Conservation (phyloP, 2,113 vertebrate species). For the Bos indicus region DNA sequence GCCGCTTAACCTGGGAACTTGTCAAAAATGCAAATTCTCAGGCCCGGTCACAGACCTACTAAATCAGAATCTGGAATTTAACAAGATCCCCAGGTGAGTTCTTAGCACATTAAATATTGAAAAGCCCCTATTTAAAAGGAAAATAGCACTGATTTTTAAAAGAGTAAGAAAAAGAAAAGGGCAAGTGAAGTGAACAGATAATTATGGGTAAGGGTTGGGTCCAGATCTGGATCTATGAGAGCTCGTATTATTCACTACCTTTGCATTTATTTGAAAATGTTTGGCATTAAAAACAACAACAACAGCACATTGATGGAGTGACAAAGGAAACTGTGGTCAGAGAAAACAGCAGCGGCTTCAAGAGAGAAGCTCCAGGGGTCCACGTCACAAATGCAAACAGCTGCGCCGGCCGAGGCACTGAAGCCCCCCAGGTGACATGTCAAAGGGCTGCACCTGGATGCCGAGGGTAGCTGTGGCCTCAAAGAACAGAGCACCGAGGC, state of each 20-base stretch:
- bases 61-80: neutral
- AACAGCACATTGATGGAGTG: neutral
- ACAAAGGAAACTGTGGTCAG: neutral
- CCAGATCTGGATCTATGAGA: fast-evolving
- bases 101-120: neutral
- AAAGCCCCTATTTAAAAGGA: neutral
- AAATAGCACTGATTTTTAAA: neutral
- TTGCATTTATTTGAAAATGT: neutral
- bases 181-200: neutral
- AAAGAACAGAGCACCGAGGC: neutral
- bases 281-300: neutral
- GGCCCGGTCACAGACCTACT: neutral
- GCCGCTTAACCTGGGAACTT: neutral
- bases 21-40: neutral
- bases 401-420: fast-evolving
- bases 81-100: neutral
- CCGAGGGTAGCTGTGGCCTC: neutral
- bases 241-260: neutral
- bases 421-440: neutral
- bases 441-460: neutral
- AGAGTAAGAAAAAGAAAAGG: neutral
- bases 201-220: too few species aligned
- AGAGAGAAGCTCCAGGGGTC: neutral
- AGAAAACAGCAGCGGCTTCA: fast-evolving
- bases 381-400: neutral